Conservation (phyloP, 1,140 invertebrate genomes). For the Araneus ventricosus region DNA sequence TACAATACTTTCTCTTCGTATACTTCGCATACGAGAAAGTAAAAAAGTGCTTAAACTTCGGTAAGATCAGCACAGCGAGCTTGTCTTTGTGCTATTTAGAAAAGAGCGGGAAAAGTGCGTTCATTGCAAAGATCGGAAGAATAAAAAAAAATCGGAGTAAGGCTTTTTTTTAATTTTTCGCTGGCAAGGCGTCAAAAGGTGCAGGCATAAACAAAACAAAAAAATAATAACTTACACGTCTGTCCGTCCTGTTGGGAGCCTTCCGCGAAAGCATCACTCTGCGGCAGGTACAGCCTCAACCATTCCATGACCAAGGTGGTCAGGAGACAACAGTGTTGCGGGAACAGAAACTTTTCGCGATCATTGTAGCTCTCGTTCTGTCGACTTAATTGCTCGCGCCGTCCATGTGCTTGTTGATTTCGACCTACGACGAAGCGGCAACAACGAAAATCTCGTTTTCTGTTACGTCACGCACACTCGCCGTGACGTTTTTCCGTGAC, state of each 20-base stretch:
- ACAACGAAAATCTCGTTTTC: slow-evolving; percentile 40
- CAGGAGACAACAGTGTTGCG: not conserved
- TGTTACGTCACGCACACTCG: not conserved
- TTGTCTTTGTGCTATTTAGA: too few species aligned
- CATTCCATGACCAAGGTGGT: not conserved
- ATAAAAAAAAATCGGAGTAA: too few species aligned
- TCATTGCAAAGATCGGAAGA: too few species aligned
- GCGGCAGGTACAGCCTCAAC: not conserved
- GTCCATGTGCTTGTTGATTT: slow-evolving; percentile 1
- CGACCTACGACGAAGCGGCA: slow-evolving; percentile 17
- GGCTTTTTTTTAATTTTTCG: not conserved
- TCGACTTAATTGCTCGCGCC: not conserved
- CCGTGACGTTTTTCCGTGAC: not conserved
- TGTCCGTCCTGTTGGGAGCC: not conserved
- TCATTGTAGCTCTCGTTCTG: slow-evolving; percentile 26
- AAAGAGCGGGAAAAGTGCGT: too few species aligned
- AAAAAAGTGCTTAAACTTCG: too few species aligned
- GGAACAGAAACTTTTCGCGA: not conserved
- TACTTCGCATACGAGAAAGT: too few species aligned
- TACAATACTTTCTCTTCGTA: too few species aligned
- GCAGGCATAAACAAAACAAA: not conserved
- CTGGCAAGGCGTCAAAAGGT: not conserved
- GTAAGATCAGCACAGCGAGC: too few species aligned
- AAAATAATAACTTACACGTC: slow-evolving; percentile 17
- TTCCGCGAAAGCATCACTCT: not conserved